Evolutionary conservation across 2,797 vertebrate species (phyloP).

Genomic region (Falco cherrug): DNA sequence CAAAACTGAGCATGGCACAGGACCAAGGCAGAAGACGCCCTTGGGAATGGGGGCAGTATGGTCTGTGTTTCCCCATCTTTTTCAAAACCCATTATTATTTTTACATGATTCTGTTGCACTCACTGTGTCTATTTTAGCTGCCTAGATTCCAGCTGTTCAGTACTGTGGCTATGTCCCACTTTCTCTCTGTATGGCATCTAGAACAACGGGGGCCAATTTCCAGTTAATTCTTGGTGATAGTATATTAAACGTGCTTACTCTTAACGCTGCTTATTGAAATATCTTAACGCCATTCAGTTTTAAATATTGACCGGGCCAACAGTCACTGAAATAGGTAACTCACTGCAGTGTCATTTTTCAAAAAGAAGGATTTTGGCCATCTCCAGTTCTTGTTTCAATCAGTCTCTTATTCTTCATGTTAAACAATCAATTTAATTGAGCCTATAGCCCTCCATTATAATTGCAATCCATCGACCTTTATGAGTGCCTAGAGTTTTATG

Average conservation of each 20-base stretch:
- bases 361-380: background rate
- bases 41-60: background rate
- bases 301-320: background rate
- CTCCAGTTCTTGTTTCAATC: background rate
- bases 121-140: background rate
- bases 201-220: background rate
- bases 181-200: background rate
- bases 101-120: background rate
- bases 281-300: background rate
- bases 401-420: background rate
- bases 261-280: background rate
- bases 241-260: background rate
- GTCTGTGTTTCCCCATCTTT: background rate
- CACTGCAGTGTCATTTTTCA: background rate
- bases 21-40: background rate
- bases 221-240: background rate
- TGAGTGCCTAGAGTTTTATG: background rate
- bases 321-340: background rate
- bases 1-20: background rate
- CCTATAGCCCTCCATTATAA: background rate
- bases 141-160: background rate
- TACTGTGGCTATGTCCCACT: background rate
- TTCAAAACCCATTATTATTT: background rate
- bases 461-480: background rate
- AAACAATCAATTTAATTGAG: background rate